Evolutionary conservation across 2,888 invertebrate species (phyloP).

Genomic region (Crossocerus cetratus): DNA sequence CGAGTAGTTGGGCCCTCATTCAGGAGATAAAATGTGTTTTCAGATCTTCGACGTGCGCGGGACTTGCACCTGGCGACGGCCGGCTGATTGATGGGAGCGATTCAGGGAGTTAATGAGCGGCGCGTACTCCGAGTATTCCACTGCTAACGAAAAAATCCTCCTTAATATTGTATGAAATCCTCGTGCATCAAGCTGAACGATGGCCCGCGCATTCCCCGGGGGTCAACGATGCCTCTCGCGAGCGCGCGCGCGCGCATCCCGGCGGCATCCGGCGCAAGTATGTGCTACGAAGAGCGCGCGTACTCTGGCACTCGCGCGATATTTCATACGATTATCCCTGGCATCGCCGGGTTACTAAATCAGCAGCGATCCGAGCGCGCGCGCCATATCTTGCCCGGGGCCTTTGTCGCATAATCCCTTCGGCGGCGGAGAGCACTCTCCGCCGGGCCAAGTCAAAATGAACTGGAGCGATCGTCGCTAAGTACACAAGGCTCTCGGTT

Average conservation of each 20-base stretch:
- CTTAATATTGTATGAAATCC: constrained; percentile 58
- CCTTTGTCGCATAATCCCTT: constrained; percentile 33
- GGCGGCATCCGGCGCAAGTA: constrained; percentile 32
- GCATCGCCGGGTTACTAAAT: constrained; percentile 54
- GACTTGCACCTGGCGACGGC: neutral
- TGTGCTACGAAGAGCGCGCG: constrained; percentile 14
- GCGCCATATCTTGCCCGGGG: constrained; percentile 27
- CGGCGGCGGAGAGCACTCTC: constrained; percentile 38
- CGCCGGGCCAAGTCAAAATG: constrained; percentile 32
- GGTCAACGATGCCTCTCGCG: constrained; percentile 48
- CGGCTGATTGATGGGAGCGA: constrained; percentile 50
- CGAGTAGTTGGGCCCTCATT: no score
- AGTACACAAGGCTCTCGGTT: constrained; percentile 11
- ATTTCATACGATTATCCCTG: constrained; percentile 59
- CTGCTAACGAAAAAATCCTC: constrained; percentile 34
- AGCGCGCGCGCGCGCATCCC: no score
- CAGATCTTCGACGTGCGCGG: no score
- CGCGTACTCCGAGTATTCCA: constrained; percentile 34
- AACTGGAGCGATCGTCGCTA: constrained; percentile 44
- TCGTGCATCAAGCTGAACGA: constrained; percentile 38
- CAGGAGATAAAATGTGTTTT: no score
- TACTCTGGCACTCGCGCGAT: constrained; percentile 30
- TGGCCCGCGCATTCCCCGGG: constrained; percentile 52
- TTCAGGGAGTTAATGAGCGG: constrained; percentile 46
- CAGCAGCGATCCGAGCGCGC: constrained; percentile 32